Evolutionary conservation across 2,113 vertebrate genomes (phyloP), one percentile per base, ranked within the genome.

Genomic region (Gulo gulo): DNA sequence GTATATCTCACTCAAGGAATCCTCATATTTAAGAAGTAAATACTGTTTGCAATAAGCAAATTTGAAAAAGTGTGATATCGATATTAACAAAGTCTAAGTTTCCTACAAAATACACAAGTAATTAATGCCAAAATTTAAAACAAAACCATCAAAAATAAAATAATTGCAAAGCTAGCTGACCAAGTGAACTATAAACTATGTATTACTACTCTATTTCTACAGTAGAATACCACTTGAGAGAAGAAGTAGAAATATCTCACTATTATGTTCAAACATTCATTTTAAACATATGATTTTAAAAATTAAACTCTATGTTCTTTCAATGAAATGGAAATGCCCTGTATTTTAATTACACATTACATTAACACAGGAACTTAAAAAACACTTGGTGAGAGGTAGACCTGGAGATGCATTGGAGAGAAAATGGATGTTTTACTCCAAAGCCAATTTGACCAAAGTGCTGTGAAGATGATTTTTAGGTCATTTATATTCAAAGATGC

Each of bases 101-200:
- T 96, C 34, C 7, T 45, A 76, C 12, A 65, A 69, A 76, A 78
- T 73, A 88, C 81, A 31, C 5, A 31, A 13, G 5, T 63, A 73
- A 52, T 61, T 52, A 88, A 86, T 85, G 52, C 31, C 24, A 83
- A 92, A 55, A 71, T 86, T 82, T 55, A 86, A 97, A 96, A 82
- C 1, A 87, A 85, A 52, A 65, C 34, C 4, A 65, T 47, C 18
- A 88, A 65, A 79, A 52, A 18, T 47, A 47, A 13, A 21, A 47
- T 26, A 71, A 50, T 65, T 83, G 2, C 12, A 74, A 76, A 82
- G 20, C 69, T 92, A 65, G 4, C 1, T 7, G 6, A 11, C 7
- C 29, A 83, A 83, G 80, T 78, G 31, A 88, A 55, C 36, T 23
- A 61, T 50, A 73, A 91, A 39, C 6, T 88, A 63, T 21, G 45